These are phyloP conservation scores for Trichogramma evanescens DNA, from an alignment of 2,888 invertebrate species.

Conservation along the genomic window DNA sequence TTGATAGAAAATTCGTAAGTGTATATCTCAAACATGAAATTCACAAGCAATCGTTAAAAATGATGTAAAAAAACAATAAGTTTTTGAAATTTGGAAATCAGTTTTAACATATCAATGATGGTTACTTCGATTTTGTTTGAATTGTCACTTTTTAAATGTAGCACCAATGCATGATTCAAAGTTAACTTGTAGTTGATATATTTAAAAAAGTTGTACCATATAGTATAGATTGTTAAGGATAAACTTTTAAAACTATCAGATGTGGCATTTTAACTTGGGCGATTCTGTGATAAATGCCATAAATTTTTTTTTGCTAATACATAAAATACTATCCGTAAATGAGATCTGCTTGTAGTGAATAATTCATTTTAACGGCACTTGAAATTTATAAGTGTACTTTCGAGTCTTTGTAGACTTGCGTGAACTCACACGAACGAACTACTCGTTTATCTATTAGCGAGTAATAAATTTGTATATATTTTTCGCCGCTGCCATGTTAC, in stretches of 20 bases:
- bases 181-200: not conserved
- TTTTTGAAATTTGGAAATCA: slow-evolving; percentile 16
- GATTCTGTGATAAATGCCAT: not conserved
- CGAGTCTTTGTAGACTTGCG: not conserved
- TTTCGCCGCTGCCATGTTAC: slow-evolving; percentile 25
- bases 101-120: no score
- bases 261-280: no score
- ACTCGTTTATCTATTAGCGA: slow-evolving; percentile 7
- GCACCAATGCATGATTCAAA: not conserved
- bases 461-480: slow-evolving; percentile 16
- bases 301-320: slow-evolving; percentile 3
- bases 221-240: no score
- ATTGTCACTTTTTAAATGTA: no score
- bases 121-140: no score
- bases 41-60: no score
- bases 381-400: not conserved
- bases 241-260: no score
- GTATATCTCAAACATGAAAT: slow-evolving; percentile 2
- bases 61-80: slow-evolving; percentile 9
- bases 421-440: slow-evolving; percentile 6
- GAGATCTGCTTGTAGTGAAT: not conserved
- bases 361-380: slow-evolving; percentile 7
- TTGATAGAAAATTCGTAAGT: slow-evolving; percentile 10
- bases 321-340: not conserved
- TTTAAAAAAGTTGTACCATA: not conserved